A percentile compares a stretch with the other conserved stretches of the same genome.
Conservation (phyloP, 2,888 invertebrate genomes). For the Catocala nupta region DNA sequence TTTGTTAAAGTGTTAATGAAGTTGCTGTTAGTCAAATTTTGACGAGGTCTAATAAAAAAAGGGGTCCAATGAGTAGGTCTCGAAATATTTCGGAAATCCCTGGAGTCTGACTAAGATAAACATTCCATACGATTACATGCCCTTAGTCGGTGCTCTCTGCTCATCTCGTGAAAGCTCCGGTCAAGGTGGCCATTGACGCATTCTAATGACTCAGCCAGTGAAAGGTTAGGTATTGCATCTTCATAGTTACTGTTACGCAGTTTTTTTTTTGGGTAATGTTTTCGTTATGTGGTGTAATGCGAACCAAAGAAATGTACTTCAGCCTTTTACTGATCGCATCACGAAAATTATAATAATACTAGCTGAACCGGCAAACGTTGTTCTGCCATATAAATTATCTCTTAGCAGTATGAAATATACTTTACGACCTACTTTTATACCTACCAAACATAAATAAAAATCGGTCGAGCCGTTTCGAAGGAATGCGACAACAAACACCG, state of each 20-base stretch:
- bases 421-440: no score
- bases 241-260: conserved; percentile 4
- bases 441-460: no score
- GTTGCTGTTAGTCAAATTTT: conserved; percentile 22
- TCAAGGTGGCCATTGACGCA: conserved; percentile 13
- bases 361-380: no score
- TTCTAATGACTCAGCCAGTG: conserved; percentile 13
- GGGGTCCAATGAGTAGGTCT: conserved; percentile 38
- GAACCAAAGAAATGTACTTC: neutral
- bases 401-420: no score
- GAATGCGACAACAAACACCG: no score
- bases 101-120: conserved; percentile 42
- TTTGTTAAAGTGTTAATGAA: conserved; percentile 32
- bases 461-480: no score
- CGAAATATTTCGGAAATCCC: conserved; percentile 47
- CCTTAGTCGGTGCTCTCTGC: conserved; percentile 10
- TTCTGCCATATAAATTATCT: no score
- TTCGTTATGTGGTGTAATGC: neutral
- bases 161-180: conserved; percentile 21
- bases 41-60: conserved; percentile 19
- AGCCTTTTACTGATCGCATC: no score
- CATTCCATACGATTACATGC: conserved; percentile 32
- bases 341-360: no score
- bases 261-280: neutral
- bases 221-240: conserved; percentile 15